Conservation (phyloP, 2,888 invertebrate species). For the Pimpla rufipes region DNA sequence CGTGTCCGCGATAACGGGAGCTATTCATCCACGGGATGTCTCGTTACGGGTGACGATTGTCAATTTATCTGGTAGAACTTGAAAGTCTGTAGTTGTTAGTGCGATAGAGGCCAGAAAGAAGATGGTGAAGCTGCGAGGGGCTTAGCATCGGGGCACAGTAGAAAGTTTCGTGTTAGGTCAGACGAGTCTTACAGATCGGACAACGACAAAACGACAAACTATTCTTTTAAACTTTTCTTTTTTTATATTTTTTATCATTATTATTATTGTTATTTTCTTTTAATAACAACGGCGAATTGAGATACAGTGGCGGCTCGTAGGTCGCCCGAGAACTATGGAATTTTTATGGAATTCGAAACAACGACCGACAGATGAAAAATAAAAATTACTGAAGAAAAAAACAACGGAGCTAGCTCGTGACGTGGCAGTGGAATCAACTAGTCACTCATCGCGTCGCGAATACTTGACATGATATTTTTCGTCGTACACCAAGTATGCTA, state of each 20-base stretch:
- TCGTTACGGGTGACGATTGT: constrained; percentile 63
- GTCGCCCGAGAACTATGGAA: constrained; percentile 16
- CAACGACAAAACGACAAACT: constrained; percentile 46
- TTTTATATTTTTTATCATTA: constrained; percentile 19
- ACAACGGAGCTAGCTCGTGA: constrained; percentile 66
- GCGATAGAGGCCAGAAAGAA: constrained; percentile 31
- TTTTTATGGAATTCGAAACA: constrained; percentile 32
- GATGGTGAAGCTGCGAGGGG: constrained; percentile 5
- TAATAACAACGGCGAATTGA: constrained; percentile 26
- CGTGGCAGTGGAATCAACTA: constrained; percentile 42
- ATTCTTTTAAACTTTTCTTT: neutral
- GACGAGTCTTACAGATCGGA: constrained; percentile 53
- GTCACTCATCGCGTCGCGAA: constrained; percentile 47
- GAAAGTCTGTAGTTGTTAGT: constrained; percentile 63
- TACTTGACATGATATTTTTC: constrained; percentile 56
- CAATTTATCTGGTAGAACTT: constrained; percentile 64
- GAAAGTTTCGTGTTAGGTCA: constrained; percentile 59
- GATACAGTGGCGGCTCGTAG: constrained; percentile 54
- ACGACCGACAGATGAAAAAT: constrained; percentile 23
- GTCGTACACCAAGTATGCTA: constrained; percentile 61
- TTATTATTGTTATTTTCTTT: neutral
- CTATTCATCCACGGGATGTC: constrained; percentile 55
- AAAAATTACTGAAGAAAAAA: constrained; percentile 15
- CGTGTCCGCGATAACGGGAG: constrained; percentile 47
- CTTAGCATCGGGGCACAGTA: constrained; percentile 45